Evolutionary conservation across 1,140 invertebrate genomes (phyloP), one percentile per base, ranked within the genome.

Genomic region (Manduca sexta): DNA sequence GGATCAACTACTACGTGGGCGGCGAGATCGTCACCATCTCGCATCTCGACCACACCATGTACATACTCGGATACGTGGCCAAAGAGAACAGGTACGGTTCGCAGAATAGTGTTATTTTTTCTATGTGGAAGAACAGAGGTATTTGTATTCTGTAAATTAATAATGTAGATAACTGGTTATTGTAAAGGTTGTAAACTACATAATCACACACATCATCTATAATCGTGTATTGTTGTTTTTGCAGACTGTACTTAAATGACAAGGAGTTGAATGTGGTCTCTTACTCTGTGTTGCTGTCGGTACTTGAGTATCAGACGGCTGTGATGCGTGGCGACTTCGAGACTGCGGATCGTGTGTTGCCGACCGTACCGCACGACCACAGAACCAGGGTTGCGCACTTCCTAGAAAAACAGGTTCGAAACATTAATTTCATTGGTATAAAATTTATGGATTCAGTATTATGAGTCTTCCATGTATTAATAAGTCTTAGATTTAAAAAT

Each of bases 1-100:
- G 98, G 46, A 92, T 99, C 11, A 99, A 99, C 83, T 99, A 99
- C 74, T 99, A 98, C 80, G 98, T 99, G 14, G 98, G 98, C 16
- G 98, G 98, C 16, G 98, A 99, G 88, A 95, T 99, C 37, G 98
- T 99, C 0, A 99, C 98, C 1, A 93, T 99, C 30, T 96, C 98
- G 4, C 98, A 99, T 87, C 88, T 99, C 35, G 98, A 99, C 80
- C 92, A 96, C 68, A 92, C 92, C 11, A 92, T 94, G 89, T 99
- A 99, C 74, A 88, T 99, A 15, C 88, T 99, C 7, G 98, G 98
- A 39, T 99, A 99, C 83, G 96, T 99, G 38, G 95, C 98, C 0
- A 95, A 96, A 73, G 97, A 99, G 60, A 99, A 98, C 82, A 86
- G 87, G 84, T 87, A 13, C n/a, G n/a, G n/a, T n/a, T n/a, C n/a